Base-by-base conservation (phyloP, 2,888 invertebrate genomes). In the Zygaena filipendulae region DNA sequence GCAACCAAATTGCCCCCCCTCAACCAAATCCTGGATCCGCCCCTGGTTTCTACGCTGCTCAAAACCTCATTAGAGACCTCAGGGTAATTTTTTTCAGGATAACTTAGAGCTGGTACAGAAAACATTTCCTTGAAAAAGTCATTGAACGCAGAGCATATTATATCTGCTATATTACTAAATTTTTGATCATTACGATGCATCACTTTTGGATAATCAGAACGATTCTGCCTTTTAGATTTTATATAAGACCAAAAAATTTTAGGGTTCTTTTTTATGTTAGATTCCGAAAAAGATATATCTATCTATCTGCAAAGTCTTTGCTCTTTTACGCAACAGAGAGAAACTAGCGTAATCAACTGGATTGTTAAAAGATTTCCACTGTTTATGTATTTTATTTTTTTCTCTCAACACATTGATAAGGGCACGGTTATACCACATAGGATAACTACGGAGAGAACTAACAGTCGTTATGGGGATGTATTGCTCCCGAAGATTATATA, bases 241-340 rank as follows among this genome's bases (percentile, higher is more conserved):
- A 38, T 22, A 18, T 33, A 38, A 1, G 16, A 27, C 29, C 31
- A 38, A 12, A 38, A 27, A 5, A 11, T 8, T 22, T 35, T 38
- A 6, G 35, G 31, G 12, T 30, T 21, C 2, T 5, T 14, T 26
- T 29, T 37, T 4, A 37, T 33, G 9, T 23, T 25, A 5, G 14
- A 6, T 27, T 33, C 32, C 13, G 18, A 25, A 3, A 12, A 11
- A 7, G 11, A 4, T 8, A 27, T 25, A 13, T 25, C 35, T 32
- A 18, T 23, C 16, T 3, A n/a, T 8, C 11, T 33, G 23, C 3
- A 33, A 2, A 3, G 18, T 11, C 9, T 33, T 33, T 9, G 13
- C 21, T n/a, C 33, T 14, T 3, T 8, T 4, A 13, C 33, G 19
- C n/a, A 33, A n/a, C 2, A 26, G 14, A 10, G 31, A 26, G 13